Evolutionary conservation across 2,113 vertebrate species (phyloP).

Genomic region (Orcinus orca): DNA sequence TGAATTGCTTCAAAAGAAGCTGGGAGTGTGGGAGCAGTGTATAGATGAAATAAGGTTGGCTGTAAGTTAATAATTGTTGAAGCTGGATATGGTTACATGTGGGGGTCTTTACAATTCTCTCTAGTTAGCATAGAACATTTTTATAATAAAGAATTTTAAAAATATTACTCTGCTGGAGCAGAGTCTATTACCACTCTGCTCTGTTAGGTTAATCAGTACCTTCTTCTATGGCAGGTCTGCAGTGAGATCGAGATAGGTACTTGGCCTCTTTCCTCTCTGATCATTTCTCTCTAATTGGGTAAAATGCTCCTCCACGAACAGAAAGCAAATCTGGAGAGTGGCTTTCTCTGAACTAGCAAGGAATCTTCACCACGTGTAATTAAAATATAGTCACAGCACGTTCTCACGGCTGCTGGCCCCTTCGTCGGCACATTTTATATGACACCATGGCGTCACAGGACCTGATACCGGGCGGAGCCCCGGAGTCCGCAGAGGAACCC

Average conservation of each 20-base stretch:
- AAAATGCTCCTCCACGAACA: not conserved
- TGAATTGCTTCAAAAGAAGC: not conserved
- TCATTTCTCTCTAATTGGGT: constrained; percentile 37
- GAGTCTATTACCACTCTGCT: not conserved
- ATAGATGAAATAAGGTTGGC: not conserved
- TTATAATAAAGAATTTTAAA: not conserved
- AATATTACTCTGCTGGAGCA: not conserved
- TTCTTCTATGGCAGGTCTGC: not conserved
- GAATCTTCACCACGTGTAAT: not conserved
- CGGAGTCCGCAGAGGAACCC: fast-evolving
- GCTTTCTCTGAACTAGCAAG: not conserved
- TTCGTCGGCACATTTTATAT: not conserved
- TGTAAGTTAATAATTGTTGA: not conserved
- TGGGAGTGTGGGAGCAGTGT: not conserved
- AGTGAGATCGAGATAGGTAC: not conserved
- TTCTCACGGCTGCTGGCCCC: not conserved
- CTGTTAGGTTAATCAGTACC: not conserved
- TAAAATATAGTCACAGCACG: not conserved
- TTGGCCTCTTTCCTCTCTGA: not conserved
- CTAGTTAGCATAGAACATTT: not conserved
- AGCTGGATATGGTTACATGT: not conserved
- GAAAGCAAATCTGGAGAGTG: constrained; percentile 36
- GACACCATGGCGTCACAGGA: not conserved
- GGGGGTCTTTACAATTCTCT: not conserved
- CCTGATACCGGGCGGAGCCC: fast-evolving